Conservation (phyloP, 1,140 invertebrate species). For the Myzus persicae region DNA sequence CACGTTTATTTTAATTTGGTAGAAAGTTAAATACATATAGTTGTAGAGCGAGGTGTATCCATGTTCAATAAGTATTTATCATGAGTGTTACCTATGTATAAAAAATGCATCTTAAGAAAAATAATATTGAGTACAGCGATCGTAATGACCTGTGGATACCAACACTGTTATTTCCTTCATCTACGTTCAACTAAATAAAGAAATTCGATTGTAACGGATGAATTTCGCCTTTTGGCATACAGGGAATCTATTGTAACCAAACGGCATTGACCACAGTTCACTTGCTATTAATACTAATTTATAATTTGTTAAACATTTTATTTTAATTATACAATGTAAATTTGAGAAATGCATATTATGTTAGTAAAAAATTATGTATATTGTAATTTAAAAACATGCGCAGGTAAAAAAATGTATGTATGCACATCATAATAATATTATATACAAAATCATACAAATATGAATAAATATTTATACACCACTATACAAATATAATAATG, state of each 20-base stretch:
- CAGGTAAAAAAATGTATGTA: background rate
- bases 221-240: background rate
- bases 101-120: background rate
- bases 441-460: background rate
- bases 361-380: background rate
- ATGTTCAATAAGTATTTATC: background rate
- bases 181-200: background rate
- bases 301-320: background rate
- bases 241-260: background rate
- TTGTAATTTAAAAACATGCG: background rate
- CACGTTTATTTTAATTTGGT: background rate
- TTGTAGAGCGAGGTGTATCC: background rate
- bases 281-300: background rate
- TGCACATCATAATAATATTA: background rate
- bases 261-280: constrained; percentile 20
- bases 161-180: background rate
- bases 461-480: background rate
- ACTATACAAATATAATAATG: background rate
- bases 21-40: background rate
- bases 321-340: background rate
- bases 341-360: background rate
- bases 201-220: constrained; percentile 6
- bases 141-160: background rate
- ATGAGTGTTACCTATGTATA: background rate
- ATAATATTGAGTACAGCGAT: background rate